Conservation (phyloP, 2,888 invertebrate species). For the Lasioglossum pauxillum region DNA sequence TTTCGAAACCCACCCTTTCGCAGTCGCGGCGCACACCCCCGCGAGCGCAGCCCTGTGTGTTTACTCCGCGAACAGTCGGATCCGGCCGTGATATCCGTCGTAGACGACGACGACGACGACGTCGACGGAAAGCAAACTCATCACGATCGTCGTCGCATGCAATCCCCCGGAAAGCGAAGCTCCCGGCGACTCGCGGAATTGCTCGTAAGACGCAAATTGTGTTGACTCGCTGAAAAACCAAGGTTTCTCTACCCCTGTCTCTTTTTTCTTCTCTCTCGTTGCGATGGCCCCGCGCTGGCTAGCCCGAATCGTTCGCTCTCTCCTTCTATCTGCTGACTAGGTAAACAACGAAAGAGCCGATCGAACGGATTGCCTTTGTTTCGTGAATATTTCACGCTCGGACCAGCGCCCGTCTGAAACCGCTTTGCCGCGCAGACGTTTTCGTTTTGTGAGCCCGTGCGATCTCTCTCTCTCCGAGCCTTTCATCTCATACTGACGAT, state of each 20-base stretch:
- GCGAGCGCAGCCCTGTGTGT: constrained; percentile 26
- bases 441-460: not conserved
- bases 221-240: constrained; percentile 56
- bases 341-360: constrained; percentile 15
- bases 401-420: not conserved
- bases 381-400: constrained; percentile 1
- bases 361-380: constrained; percentile 7
- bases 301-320: not conserved
- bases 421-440: not conserved
- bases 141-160: constrained; percentile 65
- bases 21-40: not conserved
- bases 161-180: constrained; percentile 67
- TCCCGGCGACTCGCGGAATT: constrained; percentile 61
- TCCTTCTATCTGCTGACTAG: not conserved
- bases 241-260: not conserved
- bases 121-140: constrained; percentile 69
- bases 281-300: not conserved
- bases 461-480: not conserved
- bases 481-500: not conserved
- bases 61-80: constrained; percentile 63
- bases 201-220: constrained; percentile 67
- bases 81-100: constrained; percentile 59
- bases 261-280: not conserved
- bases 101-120: constrained; percentile 42
- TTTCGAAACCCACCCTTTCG: constrained; percentile 13